A percentile compares a stretch with the other conserved stretches of the same genome.
phyloP scores from a whole-genome alignment of 2,797 vertebrate species.

The Percopsis omiscomaycus region DNA sequence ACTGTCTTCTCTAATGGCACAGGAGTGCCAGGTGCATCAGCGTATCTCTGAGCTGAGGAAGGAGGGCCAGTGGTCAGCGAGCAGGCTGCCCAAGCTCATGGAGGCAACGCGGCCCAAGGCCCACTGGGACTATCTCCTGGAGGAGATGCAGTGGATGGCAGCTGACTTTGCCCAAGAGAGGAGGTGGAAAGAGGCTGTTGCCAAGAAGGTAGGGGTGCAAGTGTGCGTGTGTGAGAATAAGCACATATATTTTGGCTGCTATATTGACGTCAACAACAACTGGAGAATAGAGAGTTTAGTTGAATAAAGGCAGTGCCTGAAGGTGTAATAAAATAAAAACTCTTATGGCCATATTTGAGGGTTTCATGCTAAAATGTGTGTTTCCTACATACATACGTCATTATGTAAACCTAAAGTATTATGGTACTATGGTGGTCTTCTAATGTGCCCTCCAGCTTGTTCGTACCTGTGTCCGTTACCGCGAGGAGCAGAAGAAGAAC shows the following conservation, averaged over 20 bases:
- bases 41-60: constrained; percentile 93
- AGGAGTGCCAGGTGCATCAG: constrained; percentile 96
- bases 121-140: constrained; percentile 97
- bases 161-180: constrained; percentile 97
- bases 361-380: too few species aligned
- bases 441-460: constrained; percentile 79
- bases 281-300: too few species aligned
- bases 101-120: constrained; percentile 91
- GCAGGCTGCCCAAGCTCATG: constrained; percentile 91
- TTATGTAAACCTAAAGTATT: too few species aligned
- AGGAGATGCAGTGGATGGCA: constrained; percentile 99
- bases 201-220: constrained; percentile 86
- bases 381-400: too few species aligned
- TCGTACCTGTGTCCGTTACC: constrained; percentile 88
- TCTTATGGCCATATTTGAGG: too few species aligned
- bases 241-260: too few species aligned
- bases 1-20: constrained; percentile 6
- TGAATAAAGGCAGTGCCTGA: too few species aligned
- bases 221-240: background rate
- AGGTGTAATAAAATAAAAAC: too few species aligned
- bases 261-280: background rate
- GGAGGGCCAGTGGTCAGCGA: constrained; percentile 93
- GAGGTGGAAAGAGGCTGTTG: constrained; percentile 96
- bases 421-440: background rate
- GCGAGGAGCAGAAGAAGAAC: constrained; percentile 85